Conservation (phyloP, 1,140 invertebrate genomes). For the Pteromalus puparum region DNA sequence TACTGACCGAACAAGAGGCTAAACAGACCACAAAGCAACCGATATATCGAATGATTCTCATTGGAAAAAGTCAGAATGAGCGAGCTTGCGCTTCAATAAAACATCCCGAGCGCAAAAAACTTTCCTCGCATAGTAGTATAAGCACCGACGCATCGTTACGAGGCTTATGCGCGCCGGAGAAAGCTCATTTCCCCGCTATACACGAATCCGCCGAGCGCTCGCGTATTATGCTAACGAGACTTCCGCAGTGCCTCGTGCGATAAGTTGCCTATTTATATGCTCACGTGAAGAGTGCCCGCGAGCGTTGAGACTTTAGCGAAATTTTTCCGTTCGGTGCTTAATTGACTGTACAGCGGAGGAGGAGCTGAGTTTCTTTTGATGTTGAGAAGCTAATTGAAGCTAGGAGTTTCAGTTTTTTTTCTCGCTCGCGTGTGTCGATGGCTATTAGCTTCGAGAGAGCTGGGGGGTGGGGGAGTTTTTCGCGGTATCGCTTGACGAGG, state of each 20-base stretch:
- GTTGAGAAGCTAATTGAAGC: neutral
- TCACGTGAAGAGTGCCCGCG: no score
- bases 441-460: neutral
- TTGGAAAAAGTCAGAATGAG: neutral
- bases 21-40: neutral
- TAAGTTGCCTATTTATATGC: conserved; percentile 32
- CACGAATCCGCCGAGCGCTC: neutral
- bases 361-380: neutral
- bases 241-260: conserved; percentile 5
- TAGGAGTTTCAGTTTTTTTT: neutral
- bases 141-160: neutral
- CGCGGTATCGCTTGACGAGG: neutral
- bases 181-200: conserved; percentile 40
- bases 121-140: neutral
- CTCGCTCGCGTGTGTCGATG: neutral
- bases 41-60: neutral
- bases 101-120: neutral
- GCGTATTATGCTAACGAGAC: conserved; percentile 44
- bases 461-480: neutral
- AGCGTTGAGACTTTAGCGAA: neutral
- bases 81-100: neutral
- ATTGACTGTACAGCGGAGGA: neutral
- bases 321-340: neutral
- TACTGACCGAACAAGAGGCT: neutral
- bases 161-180: conserved; percentile 6